These are phyloP conservation scores for Turdus rufiventris DNA, from an alignment of 2,113 vertebrate genomes.

Conservation along the genomic window DNA sequence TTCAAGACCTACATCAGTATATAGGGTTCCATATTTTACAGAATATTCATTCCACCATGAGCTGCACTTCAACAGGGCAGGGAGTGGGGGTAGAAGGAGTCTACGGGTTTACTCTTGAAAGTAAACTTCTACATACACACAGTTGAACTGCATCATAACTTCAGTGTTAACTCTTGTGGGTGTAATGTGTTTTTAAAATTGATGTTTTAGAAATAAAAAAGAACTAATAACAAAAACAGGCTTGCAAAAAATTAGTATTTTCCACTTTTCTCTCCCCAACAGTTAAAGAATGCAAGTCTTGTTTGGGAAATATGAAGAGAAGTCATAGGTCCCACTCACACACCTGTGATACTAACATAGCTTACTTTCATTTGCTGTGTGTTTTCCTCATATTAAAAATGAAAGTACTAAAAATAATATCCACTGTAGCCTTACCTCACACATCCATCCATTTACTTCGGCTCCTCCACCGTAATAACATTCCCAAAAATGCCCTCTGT, in stretches of 20 bases:
- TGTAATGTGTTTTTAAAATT: rapidly evolving
- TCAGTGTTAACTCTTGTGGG: neutral
- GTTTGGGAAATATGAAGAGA: rapidly evolving
- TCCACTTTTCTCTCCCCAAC: neutral
- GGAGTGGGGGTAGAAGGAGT: rapidly evolving
- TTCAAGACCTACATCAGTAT: neutral
- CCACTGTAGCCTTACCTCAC: neutral
- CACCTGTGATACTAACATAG: neutral
- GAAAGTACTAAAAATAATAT: neutral
- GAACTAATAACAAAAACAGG: neutral
- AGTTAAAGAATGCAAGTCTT: neutral
- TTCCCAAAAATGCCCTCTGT: rapidly evolving
- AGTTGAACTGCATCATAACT: neutral
- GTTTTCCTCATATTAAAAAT: neutral
- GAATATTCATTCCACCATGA: neutral
- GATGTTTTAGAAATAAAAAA: neutral
- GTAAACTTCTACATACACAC: neutral
- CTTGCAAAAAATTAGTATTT: neutral
- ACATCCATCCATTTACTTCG: neutral
- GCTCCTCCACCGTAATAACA: rapidly evolving
- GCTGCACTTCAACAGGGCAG: neutral
- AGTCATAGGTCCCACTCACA: neutral
- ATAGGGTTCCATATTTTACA: neutral
- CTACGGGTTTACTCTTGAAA: neutral
- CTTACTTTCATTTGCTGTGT: neutral